Evolutionary conservation across 2,888 invertebrate genomes (phyloP).

Genomic region (Drosophila borborema): DNA sequence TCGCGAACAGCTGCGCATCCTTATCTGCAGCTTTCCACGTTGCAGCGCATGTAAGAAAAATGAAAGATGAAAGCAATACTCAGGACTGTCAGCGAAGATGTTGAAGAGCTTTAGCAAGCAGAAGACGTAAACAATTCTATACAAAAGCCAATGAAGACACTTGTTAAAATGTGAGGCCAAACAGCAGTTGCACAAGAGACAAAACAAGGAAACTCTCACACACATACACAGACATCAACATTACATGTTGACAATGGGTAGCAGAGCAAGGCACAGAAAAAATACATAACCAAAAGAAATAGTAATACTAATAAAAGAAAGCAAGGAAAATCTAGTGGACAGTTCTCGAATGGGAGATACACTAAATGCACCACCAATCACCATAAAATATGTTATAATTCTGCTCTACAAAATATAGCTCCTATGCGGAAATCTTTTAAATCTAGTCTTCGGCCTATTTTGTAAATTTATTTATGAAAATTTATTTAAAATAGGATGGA

Average conservation of each 20-base stretch:
- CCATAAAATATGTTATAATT: not conserved
- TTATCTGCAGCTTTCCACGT: slow-evolving; percentile 69
- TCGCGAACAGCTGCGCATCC: slow-evolving; percentile 53
- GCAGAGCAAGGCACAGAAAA: slow-evolving; percentile 34
- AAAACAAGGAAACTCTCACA: slow-evolving; percentile 28
- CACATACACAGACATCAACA: slow-evolving; percentile 1
- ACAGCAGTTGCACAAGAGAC: slow-evolving; percentile 27
- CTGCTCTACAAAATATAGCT: no score
- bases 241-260: slow-evolving; percentile 44
- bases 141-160: slow-evolving; percentile 70
- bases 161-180: slow-evolving; percentile 61
- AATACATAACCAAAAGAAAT: slow-evolving; percentile 5
- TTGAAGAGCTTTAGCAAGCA: slow-evolving; percentile 58
- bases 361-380: not conserved
- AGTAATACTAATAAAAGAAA: slow-evolving; percentile 16
- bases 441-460: no score
- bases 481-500: no score
- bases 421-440: no score
- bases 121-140: slow-evolving; percentile 19
- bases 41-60: slow-evolving; percentile 41
- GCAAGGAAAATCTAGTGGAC: not conserved
- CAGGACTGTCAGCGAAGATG: slow-evolving; percentile 41
- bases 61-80: slow-evolving; percentile 32
- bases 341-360: no score
- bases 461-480: no score